phyloP scores from a whole-genome alignment of 2,888 invertebrate species.

The Diadegma fenestrale region DNA sequence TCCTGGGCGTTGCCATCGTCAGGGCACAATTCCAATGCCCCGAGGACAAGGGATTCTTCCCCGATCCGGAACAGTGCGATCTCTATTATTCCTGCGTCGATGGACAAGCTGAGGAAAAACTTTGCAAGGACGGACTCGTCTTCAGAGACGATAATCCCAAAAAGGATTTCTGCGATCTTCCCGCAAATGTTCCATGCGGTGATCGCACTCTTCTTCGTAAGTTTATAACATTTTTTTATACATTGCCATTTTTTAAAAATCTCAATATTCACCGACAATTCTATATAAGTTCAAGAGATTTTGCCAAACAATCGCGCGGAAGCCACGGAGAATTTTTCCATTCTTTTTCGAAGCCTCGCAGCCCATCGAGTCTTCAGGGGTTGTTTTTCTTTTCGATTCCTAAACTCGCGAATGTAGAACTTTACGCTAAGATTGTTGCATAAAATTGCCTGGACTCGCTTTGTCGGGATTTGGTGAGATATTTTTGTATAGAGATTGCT shows the following conservation, averaged over 20 bases:
- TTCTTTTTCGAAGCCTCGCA: neutral
- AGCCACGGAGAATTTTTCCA: neutral
- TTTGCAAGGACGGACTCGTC: slow-evolving; percentile 92
- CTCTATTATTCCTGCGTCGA: slow-evolving; percentile 91
- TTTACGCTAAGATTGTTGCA: neutral
- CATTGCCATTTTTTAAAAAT: neutral
- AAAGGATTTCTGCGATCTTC: slow-evolving; percentile 91
- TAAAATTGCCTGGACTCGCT: slow-evolving; percentile 27
- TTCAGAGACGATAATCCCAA: slow-evolving; percentile 90
- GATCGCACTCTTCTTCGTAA: slow-evolving; percentile 91
- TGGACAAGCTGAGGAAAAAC: slow-evolving; percentile 88
- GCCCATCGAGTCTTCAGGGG: neutral
- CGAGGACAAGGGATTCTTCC: slow-evolving; percentile 90
- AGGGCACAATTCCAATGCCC: slow-evolving; percentile 88
- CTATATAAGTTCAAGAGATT: neutral
- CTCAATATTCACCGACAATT: neutral
- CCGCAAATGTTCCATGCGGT: slow-evolving; percentile 92
- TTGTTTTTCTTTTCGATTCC: neutral
- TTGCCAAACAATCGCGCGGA: neutral
- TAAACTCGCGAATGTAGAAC: neutral
- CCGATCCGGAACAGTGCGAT: slow-evolving; percentile 92
- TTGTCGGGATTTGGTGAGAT: neutral
- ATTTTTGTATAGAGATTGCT: slow-evolving; percentile 52
- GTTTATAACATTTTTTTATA: slow-evolving; percentile 81
- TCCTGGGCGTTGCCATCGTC: slow-evolving; percentile 66